Conservation (phyloP, 2,113 vertebrate genomes). For the Scomber japonicus region DNA sequence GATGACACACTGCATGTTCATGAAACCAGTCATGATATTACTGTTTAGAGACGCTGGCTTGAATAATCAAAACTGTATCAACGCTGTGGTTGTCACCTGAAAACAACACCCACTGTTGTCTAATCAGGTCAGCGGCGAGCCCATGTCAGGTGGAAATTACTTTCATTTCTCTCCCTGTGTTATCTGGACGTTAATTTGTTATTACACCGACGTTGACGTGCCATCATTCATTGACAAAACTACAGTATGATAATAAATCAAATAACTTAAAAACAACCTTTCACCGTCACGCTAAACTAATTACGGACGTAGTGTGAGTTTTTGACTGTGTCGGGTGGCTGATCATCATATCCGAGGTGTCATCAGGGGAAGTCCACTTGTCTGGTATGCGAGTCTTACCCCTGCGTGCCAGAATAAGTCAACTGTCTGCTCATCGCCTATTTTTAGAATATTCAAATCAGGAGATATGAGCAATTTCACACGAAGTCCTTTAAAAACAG, state of each 20-base stretch:
- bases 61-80: not conserved
- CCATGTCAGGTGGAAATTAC: constrained; percentile 2
- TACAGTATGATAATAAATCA: not conserved
- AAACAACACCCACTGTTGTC: not conserved
- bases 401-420: constrained; percentile 31
- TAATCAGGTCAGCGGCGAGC: not conserved
- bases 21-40: not conserved
- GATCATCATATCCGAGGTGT: constrained; percentile 39
- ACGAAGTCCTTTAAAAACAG: not conserved
- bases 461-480: constrained; percentile 27
- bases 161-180: not conserved
- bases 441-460: constrained; percentile 56
- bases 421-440: constrained; percentile 26
- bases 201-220: no score
- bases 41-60: not conserved
- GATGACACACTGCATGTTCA: constrained; percentile 34
- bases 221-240: not conserved
- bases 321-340: constrained; percentile 4
- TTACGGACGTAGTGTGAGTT: constrained; percentile 31
- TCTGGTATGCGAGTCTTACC: constrained; percentile 15
- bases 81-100: not conserved
- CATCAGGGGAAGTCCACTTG: constrained; percentile 75
- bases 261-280: not conserved
- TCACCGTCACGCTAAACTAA: constrained; percentile 5
- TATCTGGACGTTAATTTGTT: not conserved